Conservation (phyloP, 2,888 invertebrate species). For the Antitype chi region DNA sequence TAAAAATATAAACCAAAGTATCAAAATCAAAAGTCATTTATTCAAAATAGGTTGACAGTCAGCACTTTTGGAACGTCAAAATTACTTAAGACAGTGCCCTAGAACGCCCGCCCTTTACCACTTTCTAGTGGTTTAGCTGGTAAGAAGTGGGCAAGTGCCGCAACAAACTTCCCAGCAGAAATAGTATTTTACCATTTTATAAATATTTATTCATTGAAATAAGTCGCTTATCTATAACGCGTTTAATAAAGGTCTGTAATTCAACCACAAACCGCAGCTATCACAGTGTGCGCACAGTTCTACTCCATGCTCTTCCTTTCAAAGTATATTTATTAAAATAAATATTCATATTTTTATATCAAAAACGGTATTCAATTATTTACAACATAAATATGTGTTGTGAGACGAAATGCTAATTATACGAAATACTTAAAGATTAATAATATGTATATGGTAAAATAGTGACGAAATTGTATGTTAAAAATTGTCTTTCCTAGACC, state of each 20-base stretch:
- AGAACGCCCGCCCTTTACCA: too few relatives aligned
- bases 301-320: conserved; percentile 72
- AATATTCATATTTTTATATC: conserved; percentile 72
- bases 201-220: neutral
- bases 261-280: conserved; percentile 39
- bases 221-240: neutral
- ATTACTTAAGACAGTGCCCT: too few relatives aligned
- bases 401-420: conserved; percentile 43
- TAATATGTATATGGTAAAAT: conserved; percentile 33
- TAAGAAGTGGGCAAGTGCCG: too few relatives aligned
- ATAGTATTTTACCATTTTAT: too few relatives aligned
- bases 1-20: too few relatives aligned
- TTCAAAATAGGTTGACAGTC: too few relatives aligned
- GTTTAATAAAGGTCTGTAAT: conserved; percentile 14
- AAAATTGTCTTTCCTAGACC: conserved; percentile 52
- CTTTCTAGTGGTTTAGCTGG: too few relatives aligned
- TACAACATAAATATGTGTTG: conserved; percentile 57
- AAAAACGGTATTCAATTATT: conserved; percentile 62
- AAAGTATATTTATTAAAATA: conserved; percentile 70
- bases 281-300: conserved; percentile 68
- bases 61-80: too few relatives aligned
- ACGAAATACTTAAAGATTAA: conserved; percentile 32
- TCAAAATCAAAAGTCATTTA: too few relatives aligned
- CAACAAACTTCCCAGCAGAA: too few relatives aligned
- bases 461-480: conserved; percentile 39